These are phyloP conservation scores for Mystacides longicornis DNA, from an alignment of 2,888 invertebrate species.

Conservation along the genomic window DNA sequence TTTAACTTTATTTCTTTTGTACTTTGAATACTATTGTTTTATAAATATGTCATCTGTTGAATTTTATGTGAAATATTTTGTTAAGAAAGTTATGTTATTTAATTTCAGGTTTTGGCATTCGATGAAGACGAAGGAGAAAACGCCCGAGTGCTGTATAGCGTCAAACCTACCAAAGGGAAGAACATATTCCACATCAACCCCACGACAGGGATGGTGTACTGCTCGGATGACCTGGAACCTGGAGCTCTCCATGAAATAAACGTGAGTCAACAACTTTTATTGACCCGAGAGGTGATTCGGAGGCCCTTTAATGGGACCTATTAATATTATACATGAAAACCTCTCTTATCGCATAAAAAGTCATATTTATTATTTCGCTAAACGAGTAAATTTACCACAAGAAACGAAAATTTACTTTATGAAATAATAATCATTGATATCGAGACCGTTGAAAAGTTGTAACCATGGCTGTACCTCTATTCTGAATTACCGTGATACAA, in stretches of 20 bases:
- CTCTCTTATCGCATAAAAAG: background rate
- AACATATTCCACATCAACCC: constrained; percentile 71
- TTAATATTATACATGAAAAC: background rate
- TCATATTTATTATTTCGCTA: background rate
- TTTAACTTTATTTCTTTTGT: too few species aligned
- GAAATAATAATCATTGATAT: too few species aligned
- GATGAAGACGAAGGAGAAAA: constrained; percentile 69
- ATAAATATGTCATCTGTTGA: too few species aligned
- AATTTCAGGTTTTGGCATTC: constrained; percentile 56
- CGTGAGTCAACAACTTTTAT: background rate
- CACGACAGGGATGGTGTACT: constrained; percentile 67
- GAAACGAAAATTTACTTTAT: too few species aligned
- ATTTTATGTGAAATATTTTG: too few species aligned
- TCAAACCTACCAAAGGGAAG: constrained; percentile 62
- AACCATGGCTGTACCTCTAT: too few species aligned
- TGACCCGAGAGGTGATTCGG: too few species aligned
- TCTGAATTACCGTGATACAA: too few species aligned
- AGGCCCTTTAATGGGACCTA: background rate
- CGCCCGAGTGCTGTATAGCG: constrained; percentile 64
- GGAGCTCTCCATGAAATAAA: constrained; percentile 38
- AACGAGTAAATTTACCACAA: too few species aligned
- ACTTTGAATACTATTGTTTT: too few species aligned
- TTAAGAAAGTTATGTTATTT: too few species aligned
- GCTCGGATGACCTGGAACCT: constrained; percentile 58
- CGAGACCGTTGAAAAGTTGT: too few species aligned